Conservation (phyloP, 2,113 vertebrate genomes). For the Pelecanoides urinatrix region DNA sequence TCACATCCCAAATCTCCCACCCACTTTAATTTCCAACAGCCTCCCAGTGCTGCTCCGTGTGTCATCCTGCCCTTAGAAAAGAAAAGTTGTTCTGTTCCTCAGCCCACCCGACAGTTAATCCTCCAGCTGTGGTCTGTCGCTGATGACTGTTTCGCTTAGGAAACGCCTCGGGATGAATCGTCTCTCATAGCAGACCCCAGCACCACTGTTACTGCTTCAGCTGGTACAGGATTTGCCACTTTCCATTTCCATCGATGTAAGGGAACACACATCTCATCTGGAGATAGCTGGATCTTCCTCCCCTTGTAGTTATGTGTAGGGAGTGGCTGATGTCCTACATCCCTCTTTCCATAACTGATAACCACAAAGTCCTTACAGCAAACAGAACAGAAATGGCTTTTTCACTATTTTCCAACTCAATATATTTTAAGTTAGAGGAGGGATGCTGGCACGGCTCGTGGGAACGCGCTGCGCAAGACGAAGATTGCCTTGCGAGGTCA, state of each 20-base stretch:
- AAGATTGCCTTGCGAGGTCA: neutral
- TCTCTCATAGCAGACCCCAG: neutral
- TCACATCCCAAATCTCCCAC: neutral
- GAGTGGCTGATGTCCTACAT: constrained; percentile 31
- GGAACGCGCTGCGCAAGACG: neutral
- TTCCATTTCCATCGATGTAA: neutral
- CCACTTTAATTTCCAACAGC: neutral
- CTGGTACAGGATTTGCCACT: neutral
- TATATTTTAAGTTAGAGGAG: neutral
- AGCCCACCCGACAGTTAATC: neutral
- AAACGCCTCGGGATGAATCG: neutral
- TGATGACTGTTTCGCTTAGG: neutral
- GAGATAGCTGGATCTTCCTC: neutral
- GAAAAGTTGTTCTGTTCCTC: neutral
- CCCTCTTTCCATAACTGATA: neutral
- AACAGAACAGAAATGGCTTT: neutral
- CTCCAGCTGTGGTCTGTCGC: neutral
- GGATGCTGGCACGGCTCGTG: neutral
- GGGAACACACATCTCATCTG: neutral
- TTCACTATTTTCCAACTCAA: neutral
- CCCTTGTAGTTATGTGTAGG: neutral
- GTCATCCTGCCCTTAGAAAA: neutral
- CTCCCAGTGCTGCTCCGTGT: neutral
- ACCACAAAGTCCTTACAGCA: neutral
- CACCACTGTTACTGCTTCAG: neutral